Base-by-base conservation (phyloP, 2,113 vertebrate genomes). In the Percopsis transmontana region DNA sequence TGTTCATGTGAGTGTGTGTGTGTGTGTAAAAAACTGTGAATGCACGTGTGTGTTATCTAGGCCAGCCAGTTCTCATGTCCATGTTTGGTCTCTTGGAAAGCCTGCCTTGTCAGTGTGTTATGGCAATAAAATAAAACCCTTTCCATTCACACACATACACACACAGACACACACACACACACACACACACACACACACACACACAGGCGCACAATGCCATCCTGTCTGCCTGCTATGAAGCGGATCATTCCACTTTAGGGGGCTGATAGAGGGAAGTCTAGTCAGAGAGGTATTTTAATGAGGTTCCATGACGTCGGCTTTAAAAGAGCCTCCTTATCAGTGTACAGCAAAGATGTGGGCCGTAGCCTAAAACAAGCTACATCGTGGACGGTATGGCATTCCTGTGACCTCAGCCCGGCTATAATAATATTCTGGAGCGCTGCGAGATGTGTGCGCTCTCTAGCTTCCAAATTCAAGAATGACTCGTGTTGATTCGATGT, bases 251-350 rank as follows among this genome's bases (percentile, higher is more conserved):
- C 80, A 74, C 64, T 87, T 33, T 58, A 53, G 45, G 66, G 76
- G 60, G 53, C 65, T 66, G 51, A 72, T 76, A 81, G 76, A 20
- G 18, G 51, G 68, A 33, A 39, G 76, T 83, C 80, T 66, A 40
- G 77, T 66, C 75, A 1, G 51, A 4, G 68, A 86, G 70, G 82
- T 81, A 88, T 87, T 87, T 88, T 87, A 87, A 89, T 81, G 76
- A 86, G 79, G 60, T 74, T 83, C 76, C 78, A 86, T 87, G 85
- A 87, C 67, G 75, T 79, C 51, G 24, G 61, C 41, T 66, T 80
- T 55, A 21, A 63, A 79, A 61, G 50, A 15, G 51, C 33, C 19
- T 52, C 67, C 73, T 81, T 66, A 74, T 69, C 71, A 16, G 41
- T 53, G 50, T 33, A 18, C 64, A 63, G 56, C 55, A 50, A 53